Percentiles rank a stretch among this genome's conserved stretches.
Evolutionary conservation across 2,797 vertebrate genomes (phyloP).

Genomic region (Bradypus variegatus): DNA sequence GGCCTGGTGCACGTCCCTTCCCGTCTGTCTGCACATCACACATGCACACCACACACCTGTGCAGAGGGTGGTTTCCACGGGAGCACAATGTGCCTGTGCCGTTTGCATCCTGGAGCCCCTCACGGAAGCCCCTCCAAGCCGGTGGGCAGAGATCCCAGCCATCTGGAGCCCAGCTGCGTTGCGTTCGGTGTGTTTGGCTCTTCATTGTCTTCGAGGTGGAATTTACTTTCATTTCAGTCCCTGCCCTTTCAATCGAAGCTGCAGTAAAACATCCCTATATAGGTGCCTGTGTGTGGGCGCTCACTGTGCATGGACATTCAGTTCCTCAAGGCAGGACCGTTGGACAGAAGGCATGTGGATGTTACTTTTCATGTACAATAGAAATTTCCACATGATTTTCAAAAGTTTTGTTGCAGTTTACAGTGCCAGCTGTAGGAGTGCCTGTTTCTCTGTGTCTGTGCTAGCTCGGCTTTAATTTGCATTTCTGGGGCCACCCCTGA

Average conservation of each 20-base stretch:
- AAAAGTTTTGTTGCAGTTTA: background rate
- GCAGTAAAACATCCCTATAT: background rate
- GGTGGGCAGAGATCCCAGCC: no score
- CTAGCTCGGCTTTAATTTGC: background rate
- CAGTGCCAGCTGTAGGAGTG: no score
- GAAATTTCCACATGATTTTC: background rate
- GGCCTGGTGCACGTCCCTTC: no score
- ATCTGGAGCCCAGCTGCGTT: background rate
- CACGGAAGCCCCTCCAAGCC: background rate
- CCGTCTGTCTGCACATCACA: background rate
- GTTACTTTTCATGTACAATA: no score
- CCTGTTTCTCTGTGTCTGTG: no score
- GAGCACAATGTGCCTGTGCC: background rate
- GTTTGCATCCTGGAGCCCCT: background rate
- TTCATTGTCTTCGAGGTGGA: background rate
- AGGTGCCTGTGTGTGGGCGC: fast-evolving
- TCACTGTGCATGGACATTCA: no score
- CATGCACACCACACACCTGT: no score
- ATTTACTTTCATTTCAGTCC: background rate
- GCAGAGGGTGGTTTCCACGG: background rate
- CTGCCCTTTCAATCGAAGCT: background rate
- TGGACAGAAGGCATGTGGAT: background rate
- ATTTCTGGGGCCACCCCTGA: background rate
- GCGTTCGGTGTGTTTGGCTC: background rate
- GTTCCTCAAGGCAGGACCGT: background rate